Evolutionary conservation across 2,888 invertebrate species (phyloP), one percentile per base, ranked within the genome.

Genomic region (Eucera pruinosa): DNA sequence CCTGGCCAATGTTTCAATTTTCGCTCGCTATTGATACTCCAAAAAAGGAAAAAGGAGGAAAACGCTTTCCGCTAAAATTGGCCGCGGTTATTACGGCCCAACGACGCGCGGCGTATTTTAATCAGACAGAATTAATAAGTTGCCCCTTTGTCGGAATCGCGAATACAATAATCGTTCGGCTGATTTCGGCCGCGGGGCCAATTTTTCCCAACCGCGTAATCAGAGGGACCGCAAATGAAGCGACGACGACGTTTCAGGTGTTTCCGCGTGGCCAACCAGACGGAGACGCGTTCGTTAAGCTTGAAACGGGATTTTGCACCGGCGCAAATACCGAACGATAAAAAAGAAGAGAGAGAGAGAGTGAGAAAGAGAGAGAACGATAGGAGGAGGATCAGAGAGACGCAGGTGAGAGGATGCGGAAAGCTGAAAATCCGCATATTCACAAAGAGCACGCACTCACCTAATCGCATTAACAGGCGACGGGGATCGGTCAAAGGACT

Each of bases 401-500:
- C 41, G 50, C 48, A 74, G 74, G 76, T 67, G 70, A 58, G 58
- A 52, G 68, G 20, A 60, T 58, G 60, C 47, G 52, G 39, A 55
- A 71, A 71, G 64, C 71, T 57, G 77, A 68, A 85, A 85, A 88
- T 88, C 87, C 83, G 65, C 27, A 54, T 66, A 78, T 77, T 75
- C 83, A 74, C 84, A 85, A 86, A 83, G 84, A 84, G 67, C 80
- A 76, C 72, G 79, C 83, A 80, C 75, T 85, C 79, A 50, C 70
- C 76, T 88, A 88, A 89, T 89, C 88, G 88, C 86, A 86, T 89
- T 84, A 89, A 83, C 76, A 74, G 82, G 72, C 78, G 78, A 77
- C 81, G 64, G 54, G 72, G 65, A 83, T 75, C 80, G 77, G 82
- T 83, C 83, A 83, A 85, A 81, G 80, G 71, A 84, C 55, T 79